Conservation (phyloP, 2,888 invertebrate species). For the Oegoconia quadripuncta region DNA sequence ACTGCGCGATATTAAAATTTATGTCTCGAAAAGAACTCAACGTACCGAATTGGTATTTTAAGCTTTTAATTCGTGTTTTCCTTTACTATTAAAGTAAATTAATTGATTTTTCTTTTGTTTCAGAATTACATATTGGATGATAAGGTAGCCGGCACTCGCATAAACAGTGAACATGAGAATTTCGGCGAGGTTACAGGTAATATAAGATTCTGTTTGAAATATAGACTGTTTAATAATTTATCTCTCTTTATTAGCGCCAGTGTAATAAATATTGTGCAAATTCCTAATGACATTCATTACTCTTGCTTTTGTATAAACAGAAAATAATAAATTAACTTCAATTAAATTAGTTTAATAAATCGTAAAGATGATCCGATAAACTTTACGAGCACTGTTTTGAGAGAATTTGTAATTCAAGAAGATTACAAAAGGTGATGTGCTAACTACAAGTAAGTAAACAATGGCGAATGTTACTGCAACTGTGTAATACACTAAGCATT, state of each 20-base stretch:
- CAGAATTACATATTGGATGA: constrained; percentile 44
- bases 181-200: constrained; percentile 58
- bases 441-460: constrained; percentile 54
- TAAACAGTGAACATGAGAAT: constrained; percentile 42
- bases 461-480: constrained; percentile 42
- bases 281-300: too few species aligned
- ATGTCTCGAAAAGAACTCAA: constrained; percentile 19
- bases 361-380: constrained; percentile 54
- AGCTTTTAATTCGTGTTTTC: neutral
- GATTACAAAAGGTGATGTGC: constrained; percentile 53
- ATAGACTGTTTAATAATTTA: too few species aligned
- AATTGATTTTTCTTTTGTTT: constrained; percentile 37
- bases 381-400: constrained; percentile 20
- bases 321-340: constrained; percentile 31
- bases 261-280: too few species aligned
- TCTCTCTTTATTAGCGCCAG: too few species aligned
- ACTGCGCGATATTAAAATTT: constrained; percentile 29
- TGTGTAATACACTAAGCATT: constrained; percentile 42
- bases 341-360: constrained; percentile 42
- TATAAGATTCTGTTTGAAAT: too few species aligned
- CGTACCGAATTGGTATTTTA: constrained; percentile 1
- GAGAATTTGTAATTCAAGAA: constrained; percentile 45
- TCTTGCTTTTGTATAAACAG: too few species aligned
- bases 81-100: neutral
- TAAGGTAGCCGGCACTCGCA: constrained; percentile 37